phyloP scores from a whole-genome alignment of 2,888 invertebrate species.

The Glaucopsyche alexis region DNA sequence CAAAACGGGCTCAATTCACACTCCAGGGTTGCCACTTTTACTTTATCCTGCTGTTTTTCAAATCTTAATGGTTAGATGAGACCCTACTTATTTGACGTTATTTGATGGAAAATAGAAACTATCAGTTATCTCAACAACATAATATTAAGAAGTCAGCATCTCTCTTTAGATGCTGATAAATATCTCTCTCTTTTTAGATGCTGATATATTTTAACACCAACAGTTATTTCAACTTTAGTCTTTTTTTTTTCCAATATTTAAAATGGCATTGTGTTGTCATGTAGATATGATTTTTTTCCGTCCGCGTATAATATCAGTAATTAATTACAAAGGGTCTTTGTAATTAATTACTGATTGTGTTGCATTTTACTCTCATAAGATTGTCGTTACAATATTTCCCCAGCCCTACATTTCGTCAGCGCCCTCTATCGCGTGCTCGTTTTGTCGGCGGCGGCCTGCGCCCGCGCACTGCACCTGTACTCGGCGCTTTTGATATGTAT shows the following conservation, averaged over 20 bases:
- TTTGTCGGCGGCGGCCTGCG: conserved; percentile 64
- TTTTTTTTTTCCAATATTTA: too few relatives aligned
- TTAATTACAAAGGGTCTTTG: neutral
- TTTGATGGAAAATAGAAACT: too few relatives aligned
- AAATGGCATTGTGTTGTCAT: too few relatives aligned
- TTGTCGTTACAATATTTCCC: neutral
- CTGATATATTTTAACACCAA: too few relatives aligned
- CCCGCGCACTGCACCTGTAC: conserved; percentile 48
- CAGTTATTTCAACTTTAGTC: too few relatives aligned
- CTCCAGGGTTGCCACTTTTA: conserved; percentile 49
- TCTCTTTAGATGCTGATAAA: neutral
- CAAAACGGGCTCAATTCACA: conserved; percentile 63
- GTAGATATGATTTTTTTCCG: too few relatives aligned
- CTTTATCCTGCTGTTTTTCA: neutral
- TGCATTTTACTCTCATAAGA: conserved; percentile 12
- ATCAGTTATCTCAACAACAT: too few relatives aligned
- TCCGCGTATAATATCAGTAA: neutral
- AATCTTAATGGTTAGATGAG: neutral
- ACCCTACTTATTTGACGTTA: conserved; percentile 38
- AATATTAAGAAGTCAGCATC: neutral
- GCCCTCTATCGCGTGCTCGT: conserved; percentile 58
- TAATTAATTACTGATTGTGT: too few relatives aligned
- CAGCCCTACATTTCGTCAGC: conserved; percentile 46
- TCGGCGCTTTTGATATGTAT: conserved; percentile 63
- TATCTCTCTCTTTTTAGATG: neutral